Conservation (phyloP, 2,888 invertebrate genomes). For the Drosophila pseudotalamancana region DNA sequence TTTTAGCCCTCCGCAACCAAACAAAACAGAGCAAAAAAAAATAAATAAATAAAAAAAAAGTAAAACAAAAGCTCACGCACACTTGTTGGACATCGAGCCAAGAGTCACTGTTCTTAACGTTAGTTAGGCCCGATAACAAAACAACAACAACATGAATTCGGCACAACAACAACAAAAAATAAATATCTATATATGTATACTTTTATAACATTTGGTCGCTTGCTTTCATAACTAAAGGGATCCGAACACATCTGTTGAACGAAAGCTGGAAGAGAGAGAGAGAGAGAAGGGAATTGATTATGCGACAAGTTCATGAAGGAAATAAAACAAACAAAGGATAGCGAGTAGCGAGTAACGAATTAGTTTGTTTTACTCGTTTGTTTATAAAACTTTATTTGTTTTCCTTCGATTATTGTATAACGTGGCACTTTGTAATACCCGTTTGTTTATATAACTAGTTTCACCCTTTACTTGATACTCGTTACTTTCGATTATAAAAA, state of each 20-base stretch:
- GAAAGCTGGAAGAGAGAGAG: not conserved
- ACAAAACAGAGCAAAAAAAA: no score
- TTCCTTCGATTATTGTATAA: no score
- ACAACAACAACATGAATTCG: not conserved
- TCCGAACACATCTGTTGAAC: not conserved
- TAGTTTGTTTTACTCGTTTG: no score
- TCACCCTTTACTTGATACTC: no score
- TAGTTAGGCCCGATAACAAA: not conserved
- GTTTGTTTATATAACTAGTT: no score
- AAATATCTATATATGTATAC: not conserved
- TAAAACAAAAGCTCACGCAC: conserved; percentile 31
- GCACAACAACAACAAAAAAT: not conserved
- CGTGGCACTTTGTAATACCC: no score
- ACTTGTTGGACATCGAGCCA: conserved; percentile 38
- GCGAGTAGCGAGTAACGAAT: not conserved
- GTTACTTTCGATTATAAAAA: no score
- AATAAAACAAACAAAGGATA: no score
- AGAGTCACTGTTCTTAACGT: not conserved
- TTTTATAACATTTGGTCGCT: not conserved
- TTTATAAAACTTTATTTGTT: no score
- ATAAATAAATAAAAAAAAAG: not conserved
- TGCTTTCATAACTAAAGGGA: not conserved
- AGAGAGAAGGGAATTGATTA: not conserved
- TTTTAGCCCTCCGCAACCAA: not conserved
- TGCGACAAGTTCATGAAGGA: not conserved